Base-by-base conservation (phyloP, 2,888 invertebrate species). In the Tiliacea aurago region DNA sequence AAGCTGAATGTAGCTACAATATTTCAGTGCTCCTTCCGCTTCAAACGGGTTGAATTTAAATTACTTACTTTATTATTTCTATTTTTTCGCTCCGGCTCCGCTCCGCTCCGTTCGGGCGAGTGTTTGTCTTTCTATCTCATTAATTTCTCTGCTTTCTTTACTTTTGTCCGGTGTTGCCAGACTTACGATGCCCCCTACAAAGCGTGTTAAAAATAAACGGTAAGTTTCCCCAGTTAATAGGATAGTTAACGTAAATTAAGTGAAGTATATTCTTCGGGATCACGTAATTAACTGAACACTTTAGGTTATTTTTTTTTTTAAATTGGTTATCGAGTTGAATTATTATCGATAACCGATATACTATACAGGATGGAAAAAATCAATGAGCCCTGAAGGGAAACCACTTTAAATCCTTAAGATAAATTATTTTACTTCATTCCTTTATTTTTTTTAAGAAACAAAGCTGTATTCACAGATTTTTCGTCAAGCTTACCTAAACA, bases 111-210 rank as follows among this genome's bases (percentile, higher is more conserved):
- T 59, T 66, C 70, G 45, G 71, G 67, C 41, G 73, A 83, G 62
- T 82, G 83, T 83, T 82, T 83, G 76, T 73, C 82, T 82, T 83
- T 82, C 83, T 70, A 68, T 80, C 83, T 82, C 82, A 80, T 82
- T 82, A 73, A 76, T 82, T 82, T 82, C 70, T 68, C 67, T 63
- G 66, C 63, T 77, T 73, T 73, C 80, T 82, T 81, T 82, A 74
- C 79, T 75, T 66, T 79, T 71, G 69, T 82, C 68, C 83, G 47
- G 47, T 75, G 75, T 74, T 82, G 66, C 55, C 63, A 71, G 70
- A 68, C 70, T 78, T 67, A 67, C 70, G 59, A 70, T 45, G 41
- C 45, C 4, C 15, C n/a, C 15, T 56, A 23, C 56, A 69, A 51
- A 74, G 70, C 13, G 41, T 55, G 62, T 49, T 71, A 51, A 56